A percentile compares a stretch with the other conserved stretches of the same genome.
Conservation (phyloP, 2,797 vertebrate species). For the Argyrosomus regius region DNA sequence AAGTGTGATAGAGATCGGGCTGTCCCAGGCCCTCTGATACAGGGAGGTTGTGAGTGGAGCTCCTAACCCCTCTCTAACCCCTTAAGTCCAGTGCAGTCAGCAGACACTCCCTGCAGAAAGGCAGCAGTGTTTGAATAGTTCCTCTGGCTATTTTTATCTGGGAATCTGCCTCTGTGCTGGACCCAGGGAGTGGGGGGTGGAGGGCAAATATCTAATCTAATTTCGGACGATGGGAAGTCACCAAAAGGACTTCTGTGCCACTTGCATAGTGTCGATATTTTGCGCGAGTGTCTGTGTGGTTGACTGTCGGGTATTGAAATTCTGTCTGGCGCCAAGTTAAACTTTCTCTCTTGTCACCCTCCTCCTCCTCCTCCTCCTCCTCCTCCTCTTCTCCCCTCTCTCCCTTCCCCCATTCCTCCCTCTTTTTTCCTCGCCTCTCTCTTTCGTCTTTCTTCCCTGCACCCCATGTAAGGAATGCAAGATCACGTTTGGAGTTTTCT, state of each 20-base stretch:
- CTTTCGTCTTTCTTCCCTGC: slow-evolving; percentile 50
- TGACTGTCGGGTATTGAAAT: slow-evolving; percentile 82
- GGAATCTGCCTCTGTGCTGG: slow-evolving; percentile 84
- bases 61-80: slow-evolving; percentile 83
- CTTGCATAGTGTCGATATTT: slow-evolving; percentile 74
- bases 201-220: slow-evolving; percentile 85
- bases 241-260: slow-evolving; percentile 78
- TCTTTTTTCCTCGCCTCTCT: slow-evolving; percentile 28
- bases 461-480: slow-evolving; percentile 82
- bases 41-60: slow-evolving; percentile 66
- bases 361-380: slow-evolving; percentile 13
- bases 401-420: slow-evolving; percentile 50
- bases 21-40: slow-evolving; percentile 52
- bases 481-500: slow-evolving; percentile 78
- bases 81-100: slow-evolving; percentile 72
- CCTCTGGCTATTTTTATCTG: slow-evolving; percentile 85
- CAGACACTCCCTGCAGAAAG: slow-evolving; percentile 80
- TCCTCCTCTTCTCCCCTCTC: slow-evolving; percentile 13
- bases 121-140: slow-evolving; percentile 84
- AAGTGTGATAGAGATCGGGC: slow-evolving; percentile 24
- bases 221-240: slow-evolving; percentile 83
- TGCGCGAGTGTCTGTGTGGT: slow-evolving; percentile 68
- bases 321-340: slow-evolving; percentile 86
- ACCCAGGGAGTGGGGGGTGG: slow-evolving; percentile 71
- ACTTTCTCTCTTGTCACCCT: slow-evolving; percentile 76